phyloP scores from a whole-genome alignment of 2,797 vertebrate genomes.

The Onychomys arenicola region DNA sequence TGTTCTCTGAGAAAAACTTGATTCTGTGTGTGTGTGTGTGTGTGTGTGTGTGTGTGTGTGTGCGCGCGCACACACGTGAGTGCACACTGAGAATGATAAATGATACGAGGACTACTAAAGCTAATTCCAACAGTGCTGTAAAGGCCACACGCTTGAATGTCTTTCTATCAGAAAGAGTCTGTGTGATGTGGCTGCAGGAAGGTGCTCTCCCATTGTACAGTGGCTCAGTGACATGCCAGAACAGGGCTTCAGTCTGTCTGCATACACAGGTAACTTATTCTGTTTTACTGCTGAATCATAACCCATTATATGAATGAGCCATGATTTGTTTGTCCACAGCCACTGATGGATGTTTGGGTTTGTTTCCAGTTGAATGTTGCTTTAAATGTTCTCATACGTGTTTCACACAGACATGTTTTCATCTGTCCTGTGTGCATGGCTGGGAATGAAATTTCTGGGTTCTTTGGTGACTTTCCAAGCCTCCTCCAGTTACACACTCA shows the following conservation, averaged over 20 bases:
- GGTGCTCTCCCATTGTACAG: background rate
- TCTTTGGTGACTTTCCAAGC: background rate
- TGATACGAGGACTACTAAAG: constrained; percentile 34
- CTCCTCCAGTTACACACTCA: background rate
- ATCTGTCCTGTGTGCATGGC: constrained; percentile 7
- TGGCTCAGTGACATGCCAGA: background rate
- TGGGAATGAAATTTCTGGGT: background rate
- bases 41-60: background rate
- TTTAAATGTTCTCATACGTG: background rate
- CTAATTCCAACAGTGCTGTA: background rate
- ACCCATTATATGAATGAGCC: background rate
- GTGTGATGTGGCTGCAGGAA: background rate
- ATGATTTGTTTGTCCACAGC: background rate
- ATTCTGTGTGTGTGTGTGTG: background rate
- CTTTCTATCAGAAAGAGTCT: background rate
- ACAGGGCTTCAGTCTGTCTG: background rate
- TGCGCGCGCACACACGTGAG: background rate
- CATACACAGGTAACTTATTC: background rate
- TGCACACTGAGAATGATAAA: background rate
- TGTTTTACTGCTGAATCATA: constrained; percentile 1
- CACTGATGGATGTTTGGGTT: background rate
- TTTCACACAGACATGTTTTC: background rate
- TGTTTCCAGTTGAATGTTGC: constrained; percentile 3
- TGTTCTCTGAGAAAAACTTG: background rate
- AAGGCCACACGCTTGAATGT: background rate